Base-by-base conservation (phyloP, 2,113 vertebrate species). In the Raphicerus campestris region DNA sequence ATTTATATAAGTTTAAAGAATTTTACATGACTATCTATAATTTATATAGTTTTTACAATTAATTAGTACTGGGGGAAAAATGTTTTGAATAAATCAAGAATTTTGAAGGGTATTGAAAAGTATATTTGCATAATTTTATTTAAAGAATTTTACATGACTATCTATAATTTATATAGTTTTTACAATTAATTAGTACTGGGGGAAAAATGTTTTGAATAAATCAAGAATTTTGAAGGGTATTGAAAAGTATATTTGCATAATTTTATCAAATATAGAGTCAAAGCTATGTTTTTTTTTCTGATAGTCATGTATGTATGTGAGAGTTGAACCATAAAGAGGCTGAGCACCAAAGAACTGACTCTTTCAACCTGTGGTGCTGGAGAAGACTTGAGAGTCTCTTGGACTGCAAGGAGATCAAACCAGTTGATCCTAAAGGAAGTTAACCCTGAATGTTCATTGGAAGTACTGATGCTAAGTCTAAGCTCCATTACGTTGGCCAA, bases 1-100 rank as follows among this genome's bases (percentile, higher is more conserved):
- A 98, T 97, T 84, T 97, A 98, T 97, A 75, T 97, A 98, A 98
- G 87, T 97, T 95, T 85, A 78, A 96, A 98, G 87, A 96, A 96
- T 96, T 97, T 93, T 56, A 0, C 19, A 88, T 55, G 73, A 96
- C 81, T 97, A 94, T 96, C 97, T 97, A 98, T 92, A 97, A 96
- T 77, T 92, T 85, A 87, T 35, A 75, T 98, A 97, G 63, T 84
- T 92, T 97, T 98, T 87, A 55, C 96, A 98, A 97, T 91, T 95
- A 92, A 89, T 97, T 93, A 96, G 92, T 97, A 92, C 97, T 96
- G 60, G 97, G 97, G 96, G 53, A 96, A 80, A 75, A 75, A 80
- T 91, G 24, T 9, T 94, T 96, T 91, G 11, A 92, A 32, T 92
- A 3, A 94, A 97, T 95, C 96, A 81, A 96, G 17, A 51, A 93